phyloP scores from a whole-genome alignment of 1,140 invertebrate genomes.

The Radopholus similis region DNA sequence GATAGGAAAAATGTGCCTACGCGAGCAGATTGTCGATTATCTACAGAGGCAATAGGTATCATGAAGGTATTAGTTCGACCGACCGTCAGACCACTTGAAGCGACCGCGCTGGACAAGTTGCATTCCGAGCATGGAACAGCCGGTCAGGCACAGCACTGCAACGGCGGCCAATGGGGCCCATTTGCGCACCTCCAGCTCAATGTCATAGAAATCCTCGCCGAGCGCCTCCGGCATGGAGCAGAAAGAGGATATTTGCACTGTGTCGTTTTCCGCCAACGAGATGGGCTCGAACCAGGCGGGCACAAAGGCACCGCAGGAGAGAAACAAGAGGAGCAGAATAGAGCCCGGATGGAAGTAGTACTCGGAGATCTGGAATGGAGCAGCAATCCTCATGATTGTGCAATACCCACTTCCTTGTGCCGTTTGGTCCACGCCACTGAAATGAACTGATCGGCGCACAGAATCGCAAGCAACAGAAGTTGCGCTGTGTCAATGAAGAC shows the following conservation, averaged over 20 bases:
- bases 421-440: conserved; percentile 34
- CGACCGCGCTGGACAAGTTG: conserved; percentile 33
- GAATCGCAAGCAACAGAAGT: conserved; percentile 11
- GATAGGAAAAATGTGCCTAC: not conserved
- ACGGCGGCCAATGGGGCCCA: conserved; percentile 22
- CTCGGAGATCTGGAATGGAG: conserved; percentile 7
- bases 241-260: conserved; percentile 27
- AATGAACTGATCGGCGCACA: conserved; percentile 34
- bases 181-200: conserved; percentile 20
- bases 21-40: conserved; percentile 27
- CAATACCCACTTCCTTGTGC: conserved; percentile 26
- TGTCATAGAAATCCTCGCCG: conserved; percentile 22
- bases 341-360: conserved; percentile 28
- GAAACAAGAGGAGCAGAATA: conserved; percentile 17
- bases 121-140: conserved; percentile 8
- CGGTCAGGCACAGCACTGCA: conserved; percentile 5
- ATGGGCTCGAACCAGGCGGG: conserved; percentile 24
- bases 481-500: conserved; percentile 20
- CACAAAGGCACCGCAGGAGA: conserved; percentile 14
- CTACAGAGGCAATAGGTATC: no score
- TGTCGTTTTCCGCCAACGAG: conserved; percentile 18
- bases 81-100: conserved; percentile 43
- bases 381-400: not conserved
- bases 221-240: conserved; percentile 28
- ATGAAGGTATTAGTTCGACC: no score